Conservation (phyloP, 2,113 vertebrate species). For the Alosa alosa region DNA sequence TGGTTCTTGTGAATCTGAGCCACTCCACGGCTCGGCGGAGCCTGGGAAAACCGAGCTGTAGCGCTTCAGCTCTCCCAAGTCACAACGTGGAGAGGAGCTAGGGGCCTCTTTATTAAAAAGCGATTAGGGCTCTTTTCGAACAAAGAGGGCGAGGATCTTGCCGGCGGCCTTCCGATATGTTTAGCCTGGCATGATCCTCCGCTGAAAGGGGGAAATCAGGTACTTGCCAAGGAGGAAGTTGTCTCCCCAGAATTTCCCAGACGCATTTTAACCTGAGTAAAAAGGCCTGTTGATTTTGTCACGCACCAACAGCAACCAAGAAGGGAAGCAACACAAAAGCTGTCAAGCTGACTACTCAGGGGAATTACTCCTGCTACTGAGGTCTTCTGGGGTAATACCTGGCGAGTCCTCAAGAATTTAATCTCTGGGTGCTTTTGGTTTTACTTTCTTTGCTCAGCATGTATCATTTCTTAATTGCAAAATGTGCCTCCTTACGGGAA, state of each 20-base stretch:
- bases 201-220: not conserved
- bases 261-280: not conserved
- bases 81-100: not conserved
- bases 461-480: not conserved
- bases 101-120: constrained; percentile 16
- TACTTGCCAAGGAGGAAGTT: not conserved
- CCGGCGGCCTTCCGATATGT: not conserved
- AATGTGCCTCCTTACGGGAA: not conserved
- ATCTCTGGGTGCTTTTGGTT: not conserved
- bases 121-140: not conserved
- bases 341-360: not conserved
- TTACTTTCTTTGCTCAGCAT: not conserved
- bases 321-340: not conserved
- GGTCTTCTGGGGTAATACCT: not conserved
- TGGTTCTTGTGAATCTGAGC: not conserved
- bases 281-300: not conserved
- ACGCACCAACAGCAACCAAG: not conserved
- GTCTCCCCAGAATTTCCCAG: not conserved
- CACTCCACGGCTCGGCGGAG: not conserved
- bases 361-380: not conserved
- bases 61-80: not conserved
- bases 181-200: not conserved
- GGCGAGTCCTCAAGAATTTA: not conserved
- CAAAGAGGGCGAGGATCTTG: not conserved
- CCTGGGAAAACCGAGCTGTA: not conserved